Base-by-base conservation (phyloP, 2,113 vertebrate genomes). In the Sitta europaea region DNA sequence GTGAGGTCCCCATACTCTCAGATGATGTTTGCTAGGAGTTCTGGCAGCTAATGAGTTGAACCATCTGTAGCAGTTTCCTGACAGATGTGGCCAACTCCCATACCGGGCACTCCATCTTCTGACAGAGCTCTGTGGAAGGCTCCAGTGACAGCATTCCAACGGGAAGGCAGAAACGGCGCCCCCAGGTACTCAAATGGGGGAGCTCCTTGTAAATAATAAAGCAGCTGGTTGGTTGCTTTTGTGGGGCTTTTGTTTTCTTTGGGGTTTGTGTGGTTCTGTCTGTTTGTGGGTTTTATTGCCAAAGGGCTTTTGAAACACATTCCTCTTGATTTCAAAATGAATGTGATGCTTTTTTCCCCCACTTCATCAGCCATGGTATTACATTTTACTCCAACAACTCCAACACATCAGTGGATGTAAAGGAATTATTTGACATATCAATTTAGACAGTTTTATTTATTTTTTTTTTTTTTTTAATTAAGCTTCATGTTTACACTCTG, bases 41-140 rank as follows among this genome's bases (percentile, higher is more conserved):
- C 89, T 89, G 83, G 35, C 94, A 87, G 96, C 97, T 97, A 97
- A 98, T 96, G 96, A 98, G 94, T 55, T 82, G 93, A 96, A 82
- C 97, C 97, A 97, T 98, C 97, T 98, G 97, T 55, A 97, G 90
- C 67, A 80, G 81, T 85, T 94, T 83, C 88, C 94, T 90, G 93
- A 92, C 97, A 98, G 97, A 96, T 97, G 97, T 59, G 92, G 76
- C 74, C 89, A 94, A 61, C 74, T 96, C 86, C 90, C 67, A 5
- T 31, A 50, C 80, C 14, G 33, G 94, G 94, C 93, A 38, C 95
- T 97, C 29, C 53, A 33, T 74, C 81, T 96, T 94, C 96, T 55
- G 50, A 90, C 63, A 73, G 75, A 89, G 90, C 72, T 93, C 81
- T 81, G 58, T 2, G 19, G 66, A 96, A 87, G 58, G 43, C 61